A percentile compares a stretch with the other conserved stretches of the same genome.
phyloP scores from a whole-genome alignment of 2,113 vertebrate species.

The Columba livia region DNA sequence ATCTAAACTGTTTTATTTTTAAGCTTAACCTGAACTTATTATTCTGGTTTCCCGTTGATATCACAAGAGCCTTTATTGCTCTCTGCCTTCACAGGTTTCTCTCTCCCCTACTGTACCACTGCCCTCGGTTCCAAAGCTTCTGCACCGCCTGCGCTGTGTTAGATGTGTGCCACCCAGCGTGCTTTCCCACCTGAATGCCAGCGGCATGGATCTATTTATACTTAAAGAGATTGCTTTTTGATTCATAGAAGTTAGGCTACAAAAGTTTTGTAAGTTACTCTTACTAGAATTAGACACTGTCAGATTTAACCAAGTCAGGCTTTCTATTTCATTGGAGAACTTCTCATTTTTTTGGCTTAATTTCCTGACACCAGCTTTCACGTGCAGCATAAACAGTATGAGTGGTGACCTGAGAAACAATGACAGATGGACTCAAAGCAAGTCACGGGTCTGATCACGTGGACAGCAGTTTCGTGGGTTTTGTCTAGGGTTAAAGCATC shows the following conservation, averaged over 20 bases:
- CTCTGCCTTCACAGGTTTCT: background rate
- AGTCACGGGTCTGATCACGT: too few relatives aligned
- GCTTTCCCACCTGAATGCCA: background rate
- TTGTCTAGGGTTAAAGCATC: background rate
- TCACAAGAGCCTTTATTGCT: rapidly evolving
- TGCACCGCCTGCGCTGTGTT: background rate
- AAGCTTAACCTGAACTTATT: background rate
- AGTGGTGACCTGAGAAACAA: background rate
- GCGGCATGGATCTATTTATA: background rate
- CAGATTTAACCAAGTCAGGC: background rate
- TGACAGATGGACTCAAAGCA: background rate
- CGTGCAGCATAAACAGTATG: background rate
- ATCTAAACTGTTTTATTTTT: background rate
- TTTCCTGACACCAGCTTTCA: background rate
- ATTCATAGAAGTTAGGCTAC: background rate
- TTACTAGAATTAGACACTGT: background rate
- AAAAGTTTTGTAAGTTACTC: background rate
- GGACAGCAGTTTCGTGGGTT: background rate
- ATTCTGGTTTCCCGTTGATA: background rate
- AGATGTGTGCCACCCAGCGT: background rate
- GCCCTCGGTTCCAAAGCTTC: background rate
- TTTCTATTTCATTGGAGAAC: background rate
- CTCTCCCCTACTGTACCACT: background rate
- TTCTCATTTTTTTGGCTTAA: background rate
- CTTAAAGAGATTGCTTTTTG: background rate